Percentiles rank a stretch among this genome's conserved stretches.
phyloP scores from a whole-genome alignment of 2,113 vertebrate species.

The Ariopsis seemanni region DNA sequence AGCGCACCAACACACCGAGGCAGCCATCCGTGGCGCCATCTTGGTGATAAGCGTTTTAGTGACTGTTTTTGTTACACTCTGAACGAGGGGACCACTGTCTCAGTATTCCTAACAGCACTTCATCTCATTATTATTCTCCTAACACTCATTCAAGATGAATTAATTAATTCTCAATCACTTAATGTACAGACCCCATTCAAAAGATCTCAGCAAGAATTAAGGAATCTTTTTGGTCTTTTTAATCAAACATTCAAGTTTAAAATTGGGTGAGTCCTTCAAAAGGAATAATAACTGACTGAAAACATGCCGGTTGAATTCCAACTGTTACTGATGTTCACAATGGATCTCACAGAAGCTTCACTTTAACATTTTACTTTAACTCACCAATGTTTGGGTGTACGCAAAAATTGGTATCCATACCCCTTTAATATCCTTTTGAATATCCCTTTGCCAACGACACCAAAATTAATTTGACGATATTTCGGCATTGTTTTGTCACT shows the following conservation, averaged over 20 bases:
- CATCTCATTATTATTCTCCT: neutral
- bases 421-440: too few species aligned
- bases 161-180: neutral
- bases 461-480: neutral
- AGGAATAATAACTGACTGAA: neutral
- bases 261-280: neutral
- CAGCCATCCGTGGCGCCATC: too few species aligned
- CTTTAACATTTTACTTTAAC: neutral
- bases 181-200: neutral
- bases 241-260: neutral
- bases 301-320: neutral
- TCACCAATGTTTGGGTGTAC: too few species aligned
- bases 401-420: neutral
- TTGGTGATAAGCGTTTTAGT: neutral
- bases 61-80: neutral
- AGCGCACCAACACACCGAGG: too few species aligned
- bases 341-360: neutral
- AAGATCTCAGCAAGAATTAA: neutral
- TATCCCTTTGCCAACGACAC: neutral
- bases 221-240: neutral
- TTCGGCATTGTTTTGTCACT: neutral
- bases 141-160: neutral
- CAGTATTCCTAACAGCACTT: neutral
- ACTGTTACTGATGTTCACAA: neutral
- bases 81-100: neutral